Base-by-base conservation (phyloP, 2,888 invertebrate genomes). In the Onthophagus sagittarius region DNA sequence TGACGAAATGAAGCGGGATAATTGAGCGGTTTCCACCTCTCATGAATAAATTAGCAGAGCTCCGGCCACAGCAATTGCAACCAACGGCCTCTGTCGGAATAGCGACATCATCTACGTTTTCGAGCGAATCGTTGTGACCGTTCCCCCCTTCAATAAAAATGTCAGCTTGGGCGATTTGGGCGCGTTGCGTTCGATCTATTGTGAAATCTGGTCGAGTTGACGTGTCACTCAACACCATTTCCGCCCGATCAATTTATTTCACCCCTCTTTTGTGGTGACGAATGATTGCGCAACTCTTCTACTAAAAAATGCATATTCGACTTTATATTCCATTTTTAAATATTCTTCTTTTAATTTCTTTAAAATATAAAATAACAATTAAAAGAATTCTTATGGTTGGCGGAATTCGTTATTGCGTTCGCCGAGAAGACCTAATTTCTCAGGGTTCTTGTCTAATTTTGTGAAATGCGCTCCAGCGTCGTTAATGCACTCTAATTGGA, bases 1-100 rank as follows among this genome's bases (percentile, higher is more conserved):
- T 23, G 71, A 63, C 69, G 65, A 71, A 71, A 73, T 69, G 75
- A 71, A 71, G 73, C 73, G 69, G 70, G 14, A 71, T 75, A 75
- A 75, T 75, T 73, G 63, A 71, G 69, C 39, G 75, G 75, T 71
- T 63, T 63, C 63, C 69, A 69, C 73, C 67, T 71, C 70, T 69
- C 71, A 63, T 33, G 73, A 75, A 75, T 75, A 75, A 73, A 71
- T 75, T 75, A 71, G 13, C 65, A 11, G 31, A 9, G 67, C 67
- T 67, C 32, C 32, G 32, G 5, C 67, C 23, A 23, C n/a, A 15
- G 32, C 67, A 11, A 67, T n/a, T 67, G 67, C 31, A 32, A 67
- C 32, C 64, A 14, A 9, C 64, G 64, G 23, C 23, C 3, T 1
- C 23, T 23, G 39, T 53, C 5, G 39, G 39, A 11, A 23, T 23